Evolutionary conservation across 2,113 vertebrate species (phyloP).

Genomic region (Hipposideros armiger): DNA sequence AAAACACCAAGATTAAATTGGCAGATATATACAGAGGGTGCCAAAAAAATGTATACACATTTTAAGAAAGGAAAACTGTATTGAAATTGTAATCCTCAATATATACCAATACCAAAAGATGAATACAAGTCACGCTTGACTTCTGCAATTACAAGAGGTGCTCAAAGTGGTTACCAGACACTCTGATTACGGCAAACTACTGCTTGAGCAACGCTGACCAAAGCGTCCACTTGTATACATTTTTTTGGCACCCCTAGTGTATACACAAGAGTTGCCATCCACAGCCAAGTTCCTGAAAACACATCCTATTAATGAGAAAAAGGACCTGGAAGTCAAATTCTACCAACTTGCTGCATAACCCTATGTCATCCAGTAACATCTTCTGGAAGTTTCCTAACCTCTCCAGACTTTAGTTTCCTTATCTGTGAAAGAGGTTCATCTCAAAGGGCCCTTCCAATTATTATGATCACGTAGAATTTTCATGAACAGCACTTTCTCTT

Average conservation of each 20-base stretch:
- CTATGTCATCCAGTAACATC: not conserved
- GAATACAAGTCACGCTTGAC: too few species aligned
- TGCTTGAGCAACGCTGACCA: too few species aligned
- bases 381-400: conserved; percentile 23
- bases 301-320: not conserved
- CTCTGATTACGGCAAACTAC: too few species aligned
- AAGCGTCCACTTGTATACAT: too few species aligned
- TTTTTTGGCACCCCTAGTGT: too few species aligned
- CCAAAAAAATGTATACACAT: too few species aligned
- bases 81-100: too few species aligned
- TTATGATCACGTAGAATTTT: not conserved
- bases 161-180: too few species aligned
- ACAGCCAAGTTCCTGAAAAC: conserved; percentile 1
- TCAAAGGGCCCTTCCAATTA: not conserved
- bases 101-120: too few species aligned
- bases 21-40: not conserved
- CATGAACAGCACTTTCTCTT: not conserved
- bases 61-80: too few species aligned
- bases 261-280: conserved; percentile 64
- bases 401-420: not conserved
- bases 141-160: too few species aligned
- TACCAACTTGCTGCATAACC: not conserved
- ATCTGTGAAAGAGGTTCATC: conserved; percentile 4
- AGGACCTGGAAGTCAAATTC: not conserved
- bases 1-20: conserved; percentile 66